A percentile compares a stretch with the other conserved stretches of the same genome.
Conservation (phyloP, 30 jellyfish, hydroid and myxozoan genomes). For the Cassiopea andromeda region DNA sequence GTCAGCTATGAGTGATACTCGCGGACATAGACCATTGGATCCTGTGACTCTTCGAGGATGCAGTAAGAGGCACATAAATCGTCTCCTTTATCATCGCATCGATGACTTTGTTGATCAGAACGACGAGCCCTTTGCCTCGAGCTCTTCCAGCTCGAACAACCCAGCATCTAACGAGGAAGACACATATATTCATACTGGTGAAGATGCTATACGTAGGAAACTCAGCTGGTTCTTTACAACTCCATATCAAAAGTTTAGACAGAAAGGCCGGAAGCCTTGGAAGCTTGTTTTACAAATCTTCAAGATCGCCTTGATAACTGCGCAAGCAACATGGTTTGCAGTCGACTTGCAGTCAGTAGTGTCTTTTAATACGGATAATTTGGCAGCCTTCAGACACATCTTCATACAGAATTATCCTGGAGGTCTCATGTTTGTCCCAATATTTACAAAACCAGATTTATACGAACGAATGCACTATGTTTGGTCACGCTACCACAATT, state of each 20-base stretch:
- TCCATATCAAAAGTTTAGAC: slow-evolving; percentile 89
- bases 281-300: slow-evolving; percentile 80
- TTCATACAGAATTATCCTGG: slow-evolving; percentile 77
- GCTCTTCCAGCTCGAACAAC: slow-evolving; percentile 29
- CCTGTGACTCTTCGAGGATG: slow-evolving; percentile 64
- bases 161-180: slow-evolving; percentile 26
- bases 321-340: slow-evolving; percentile 91
- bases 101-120: not conserved
- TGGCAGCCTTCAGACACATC: slow-evolving; percentile 86
- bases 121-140: slow-evolving; percentile 8
- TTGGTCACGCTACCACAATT: slow-evolving; percentile 85
- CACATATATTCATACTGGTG: slow-evolving; percentile 48
- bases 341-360: slow-evolving; percentile 91
- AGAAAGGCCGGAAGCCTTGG: slow-evolving; percentile 90
- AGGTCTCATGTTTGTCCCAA: slow-evolving; percentile 43
- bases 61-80: slow-evolving; percentile 56
- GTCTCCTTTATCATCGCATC: slow-evolving; percentile 43
- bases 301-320: slow-evolving; percentile 83
- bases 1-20: not conserved
- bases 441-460: slow-evolving; percentile 70
- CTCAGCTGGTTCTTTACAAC: slow-evolving; percentile 87
- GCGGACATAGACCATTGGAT: slow-evolving; percentile 48
- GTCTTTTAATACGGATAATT: slow-evolving; percentile 79
- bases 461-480: slow-evolving; percentile 80
- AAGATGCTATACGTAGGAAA: slow-evolving; percentile 68